Conservation (phyloP, 2,888 invertebrate species). For the Tenthredo scrophulariae region DNA sequence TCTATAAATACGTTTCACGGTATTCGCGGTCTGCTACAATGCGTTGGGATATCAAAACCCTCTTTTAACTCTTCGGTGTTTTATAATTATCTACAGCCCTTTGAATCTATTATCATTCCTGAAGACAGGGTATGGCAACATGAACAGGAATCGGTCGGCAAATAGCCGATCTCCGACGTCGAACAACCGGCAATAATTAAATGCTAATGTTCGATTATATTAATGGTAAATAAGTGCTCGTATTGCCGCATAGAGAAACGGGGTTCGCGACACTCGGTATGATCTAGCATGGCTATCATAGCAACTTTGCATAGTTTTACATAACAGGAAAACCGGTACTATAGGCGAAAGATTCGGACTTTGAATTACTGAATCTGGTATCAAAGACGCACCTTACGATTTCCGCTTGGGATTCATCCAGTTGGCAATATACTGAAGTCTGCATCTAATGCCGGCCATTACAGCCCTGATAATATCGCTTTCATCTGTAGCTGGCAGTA, state of each 20-base stretch:
- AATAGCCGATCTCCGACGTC: conserved; percentile 18
- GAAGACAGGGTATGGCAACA: conserved; percentile 16
- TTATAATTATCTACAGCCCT: conserved; percentile 1
- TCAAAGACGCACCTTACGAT: conserved; percentile 21
- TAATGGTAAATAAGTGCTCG: conserved; percentile 40
- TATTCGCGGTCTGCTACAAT: conserved; percentile 4
- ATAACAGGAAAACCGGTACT: conserved; percentile 36
- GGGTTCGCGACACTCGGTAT: conserved; percentile 42
- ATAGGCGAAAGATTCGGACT: conserved; percentile 29
- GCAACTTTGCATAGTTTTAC: conserved; percentile 46
- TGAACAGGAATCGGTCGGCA: conserved; percentile 5
- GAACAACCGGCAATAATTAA: conserved; percentile 32
- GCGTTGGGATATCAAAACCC: background rate
- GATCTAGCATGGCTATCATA: background rate
- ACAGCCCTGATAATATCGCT: conserved; percentile 5
- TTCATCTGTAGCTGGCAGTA: background rate
- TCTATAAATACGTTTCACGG: background rate
- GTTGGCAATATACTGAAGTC: background rate
- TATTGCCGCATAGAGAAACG: conserved; percentile 32
- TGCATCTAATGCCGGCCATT: background rate
- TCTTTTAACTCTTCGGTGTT: background rate
- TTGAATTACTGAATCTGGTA: background rate
- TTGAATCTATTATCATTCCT: conserved; percentile 30
- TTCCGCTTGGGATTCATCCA: conserved; percentile 41
- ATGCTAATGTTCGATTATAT: conserved; percentile 51